These are phyloP conservation scores for Allolobophora icterica DNA, from an alignment of 2,888 invertebrate species.

Conservation along the genomic window DNA sequence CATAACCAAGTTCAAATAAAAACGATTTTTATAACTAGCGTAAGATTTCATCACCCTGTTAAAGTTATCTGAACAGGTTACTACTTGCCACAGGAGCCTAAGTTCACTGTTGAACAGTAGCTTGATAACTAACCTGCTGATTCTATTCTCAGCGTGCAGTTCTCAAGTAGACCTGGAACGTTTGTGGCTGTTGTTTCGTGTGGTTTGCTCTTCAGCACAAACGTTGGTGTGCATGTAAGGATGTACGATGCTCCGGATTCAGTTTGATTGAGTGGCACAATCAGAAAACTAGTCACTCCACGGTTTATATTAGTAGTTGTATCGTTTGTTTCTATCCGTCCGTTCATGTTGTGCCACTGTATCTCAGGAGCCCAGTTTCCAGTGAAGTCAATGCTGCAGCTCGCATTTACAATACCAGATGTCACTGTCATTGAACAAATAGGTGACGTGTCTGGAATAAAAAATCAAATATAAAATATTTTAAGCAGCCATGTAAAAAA, in stretches of 20 bases:
- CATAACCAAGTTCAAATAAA: no score
- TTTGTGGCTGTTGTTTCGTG: neutral
- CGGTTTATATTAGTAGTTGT: neutral
- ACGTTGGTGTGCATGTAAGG: neutral
- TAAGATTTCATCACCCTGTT: no score
- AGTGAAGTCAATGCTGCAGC: neutral
- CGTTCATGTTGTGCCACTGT: neutral
- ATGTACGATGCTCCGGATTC: no score
- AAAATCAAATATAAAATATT: neutral
- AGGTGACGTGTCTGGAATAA: neutral
- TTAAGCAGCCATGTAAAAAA: neutral
- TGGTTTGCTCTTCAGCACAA: neutral
- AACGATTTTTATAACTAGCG: no score
- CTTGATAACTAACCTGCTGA: neutral
- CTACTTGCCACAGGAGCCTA: no score
- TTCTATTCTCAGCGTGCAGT: neutral
- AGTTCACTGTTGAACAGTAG: neutral
- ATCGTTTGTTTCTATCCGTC: neutral
- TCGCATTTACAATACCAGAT: conserved; percentile 4
- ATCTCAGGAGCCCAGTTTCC: neutral
- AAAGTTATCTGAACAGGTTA: no score
- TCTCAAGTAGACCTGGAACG: neutral
- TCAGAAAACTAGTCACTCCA: neutral
- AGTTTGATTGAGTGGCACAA: neutral
- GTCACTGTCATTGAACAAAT: neutral